Percentiles rank a stretch among this genome's conserved stretches.
phyloP scores from a whole-genome alignment of 2,797 vertebrate species.

The Spinus olivaceus region DNA sequence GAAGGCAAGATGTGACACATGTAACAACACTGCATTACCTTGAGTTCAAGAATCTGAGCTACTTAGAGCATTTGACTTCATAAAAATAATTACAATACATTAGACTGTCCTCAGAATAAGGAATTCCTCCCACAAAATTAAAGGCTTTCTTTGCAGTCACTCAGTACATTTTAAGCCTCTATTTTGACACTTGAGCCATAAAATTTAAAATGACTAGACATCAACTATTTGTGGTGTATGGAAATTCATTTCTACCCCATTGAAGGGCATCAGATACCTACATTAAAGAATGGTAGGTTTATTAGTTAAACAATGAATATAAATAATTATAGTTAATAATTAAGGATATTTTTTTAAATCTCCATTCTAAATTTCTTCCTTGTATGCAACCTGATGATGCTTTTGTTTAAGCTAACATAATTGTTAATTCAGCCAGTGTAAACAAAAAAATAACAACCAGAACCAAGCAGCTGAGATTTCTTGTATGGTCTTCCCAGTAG shows the following conservation, averaged over 20 bases:
- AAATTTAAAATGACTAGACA: not conserved
- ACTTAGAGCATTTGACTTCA: not conserved
- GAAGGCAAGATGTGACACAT: not conserved
- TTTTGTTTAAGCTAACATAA: not conserved
- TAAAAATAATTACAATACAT: not conserved
- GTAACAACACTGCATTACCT: not conserved
- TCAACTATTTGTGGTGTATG: not conserved
- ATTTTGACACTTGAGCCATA: not conserved
- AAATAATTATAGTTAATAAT: not conserved
- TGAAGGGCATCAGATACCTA: not conserved
- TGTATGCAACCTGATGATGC: not conserved
- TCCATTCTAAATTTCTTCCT: not conserved
- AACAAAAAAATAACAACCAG: not conserved
- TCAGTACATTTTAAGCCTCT: not conserved
- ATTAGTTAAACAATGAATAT: not conserved
- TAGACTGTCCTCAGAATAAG: not conserved
- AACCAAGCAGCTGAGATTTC: not conserved
- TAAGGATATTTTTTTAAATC: not conserved
- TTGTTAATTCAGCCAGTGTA: not conserved
- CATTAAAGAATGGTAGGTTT: not conserved
- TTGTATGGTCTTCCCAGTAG: not conserved
- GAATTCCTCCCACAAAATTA: constrained; percentile 2
- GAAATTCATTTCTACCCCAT: not conserved
- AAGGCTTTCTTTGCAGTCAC: not conserved
- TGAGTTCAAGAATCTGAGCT: not conserved